Evolutionary conservation across 1,140 invertebrate species (phyloP).

Genomic region (Caerostris darwini): DNA sequence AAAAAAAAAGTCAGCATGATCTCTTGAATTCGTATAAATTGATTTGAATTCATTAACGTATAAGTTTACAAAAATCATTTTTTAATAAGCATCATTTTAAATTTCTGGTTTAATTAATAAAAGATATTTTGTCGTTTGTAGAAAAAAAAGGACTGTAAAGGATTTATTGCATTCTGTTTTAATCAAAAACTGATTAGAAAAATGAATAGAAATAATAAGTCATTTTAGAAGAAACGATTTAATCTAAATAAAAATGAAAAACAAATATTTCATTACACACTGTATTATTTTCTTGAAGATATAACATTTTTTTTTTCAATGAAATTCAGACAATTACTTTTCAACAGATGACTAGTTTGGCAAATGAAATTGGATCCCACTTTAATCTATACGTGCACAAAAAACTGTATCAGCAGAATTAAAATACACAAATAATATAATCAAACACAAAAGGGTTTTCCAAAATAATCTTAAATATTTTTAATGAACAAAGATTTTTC

Average conservation of each 20-base stretch:
- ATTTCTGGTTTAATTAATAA: too few species aligned
- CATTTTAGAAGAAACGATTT: background rate
- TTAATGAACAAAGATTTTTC: slow-evolving; percentile 19
- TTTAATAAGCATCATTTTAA: too few species aligned
- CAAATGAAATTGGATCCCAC: background rate
- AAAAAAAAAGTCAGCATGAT: too few species aligned
- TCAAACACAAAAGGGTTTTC: background rate
- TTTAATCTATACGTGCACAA: background rate
- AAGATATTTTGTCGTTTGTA: too few species aligned
- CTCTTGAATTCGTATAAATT: too few species aligned
- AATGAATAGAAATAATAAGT: background rate
- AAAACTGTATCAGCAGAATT: background rate
- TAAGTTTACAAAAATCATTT: too few species aligned
- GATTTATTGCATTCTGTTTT: too few species aligned
- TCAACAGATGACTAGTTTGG: background rate
- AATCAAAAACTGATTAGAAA: too few species aligned
- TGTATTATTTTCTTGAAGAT: background rate
- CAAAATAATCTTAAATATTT: slow-evolving; percentile 52
- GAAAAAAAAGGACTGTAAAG: too few species aligned
- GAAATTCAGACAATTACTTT: background rate
- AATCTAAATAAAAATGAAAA: background rate
- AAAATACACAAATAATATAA: background rate
- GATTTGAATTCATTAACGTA: too few species aligned
- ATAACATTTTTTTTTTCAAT: background rate
- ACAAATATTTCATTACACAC: background rate